Evolutionary conservation across 2,113 vertebrate genomes (phyloP).

Genomic region (Cynoglossus semilaevis): DNA sequence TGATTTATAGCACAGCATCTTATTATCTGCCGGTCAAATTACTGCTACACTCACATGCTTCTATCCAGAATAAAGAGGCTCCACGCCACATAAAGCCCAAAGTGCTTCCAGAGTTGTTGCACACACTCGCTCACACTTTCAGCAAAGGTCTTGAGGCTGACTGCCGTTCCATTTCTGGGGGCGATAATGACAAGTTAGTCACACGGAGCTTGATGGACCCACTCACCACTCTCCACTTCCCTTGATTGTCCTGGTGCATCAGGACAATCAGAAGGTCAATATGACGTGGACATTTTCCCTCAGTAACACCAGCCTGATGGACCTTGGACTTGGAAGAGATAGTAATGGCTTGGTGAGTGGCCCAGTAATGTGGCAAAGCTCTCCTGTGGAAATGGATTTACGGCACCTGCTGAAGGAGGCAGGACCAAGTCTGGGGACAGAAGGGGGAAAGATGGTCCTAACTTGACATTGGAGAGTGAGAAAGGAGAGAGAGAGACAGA

Average conservation of each 20-base stretch:
- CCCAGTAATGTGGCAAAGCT: conserved; percentile 33
- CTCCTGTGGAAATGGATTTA: conserved; percentile 41
- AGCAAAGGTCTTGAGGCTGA: conserved; percentile 48
- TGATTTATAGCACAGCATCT: conserved; percentile 60
- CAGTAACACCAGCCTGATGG: conserved; percentile 25
- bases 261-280: conserved; percentile 62
- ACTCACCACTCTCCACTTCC: conserved; percentile 13
- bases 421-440: conserved; percentile 19
- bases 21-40: conserved; percentile 66
- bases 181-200: conserved; percentile 41
- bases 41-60: conserved; percentile 33
- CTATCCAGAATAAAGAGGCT: conserved; percentile 52
- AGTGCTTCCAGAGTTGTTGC: conserved; percentile 44
- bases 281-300: conserved; percentile 16
- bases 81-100: conserved; percentile 62
- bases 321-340: conserved; percentile 48
- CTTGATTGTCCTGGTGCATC: conserved; percentile 46
- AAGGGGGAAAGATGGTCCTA: conserved; percentile 27
- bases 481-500: conserved; percentile 31
- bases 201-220: conserved; percentile 26
- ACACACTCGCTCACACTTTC: conserved; percentile 33
- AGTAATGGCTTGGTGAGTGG: conserved; percentile 54
- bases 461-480: conserved; percentile 59
- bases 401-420: conserved; percentile 45
- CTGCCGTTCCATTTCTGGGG: conserved; percentile 40